Evolutionary conservation across 1,140 invertebrate genomes (phyloP).

Genomic region (Leptinotarsa lineolata): DNA sequence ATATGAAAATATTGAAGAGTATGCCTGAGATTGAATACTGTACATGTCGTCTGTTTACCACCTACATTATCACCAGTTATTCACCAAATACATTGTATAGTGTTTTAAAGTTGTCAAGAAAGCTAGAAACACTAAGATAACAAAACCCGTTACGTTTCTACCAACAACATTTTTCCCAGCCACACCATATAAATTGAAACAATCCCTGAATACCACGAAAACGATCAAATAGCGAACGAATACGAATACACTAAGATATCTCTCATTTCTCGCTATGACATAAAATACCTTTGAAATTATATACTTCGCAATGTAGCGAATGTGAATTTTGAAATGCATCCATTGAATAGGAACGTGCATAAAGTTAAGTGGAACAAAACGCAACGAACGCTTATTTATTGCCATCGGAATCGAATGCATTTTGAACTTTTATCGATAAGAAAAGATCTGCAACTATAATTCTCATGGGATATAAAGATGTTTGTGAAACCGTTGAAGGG

Average conservation of each 20-base stretch:
- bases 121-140: too few relatives aligned
- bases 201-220: constrained; percentile 6
- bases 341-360: constrained; percentile 19
- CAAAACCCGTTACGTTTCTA: not conserved
- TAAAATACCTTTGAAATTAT: constrained; percentile 20
- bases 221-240: not conserved
- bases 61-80: too few relatives aligned
- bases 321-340: constrained; percentile 20
- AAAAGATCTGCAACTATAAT: constrained; percentile 13
- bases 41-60: too few relatives aligned
- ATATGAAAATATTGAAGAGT: too few relatives aligned
- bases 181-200: not conserved
- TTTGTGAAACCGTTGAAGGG: constrained; percentile 15
- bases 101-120: too few relatives aligned
- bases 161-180: not conserved
- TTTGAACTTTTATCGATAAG: constrained; percentile 15
- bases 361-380: constrained; percentile 21
- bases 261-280: not conserved
- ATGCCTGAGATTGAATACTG: too few relatives aligned
- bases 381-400: not conserved
- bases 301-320: constrained; percentile 10
- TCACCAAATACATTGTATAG: too few relatives aligned
- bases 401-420: not conserved
- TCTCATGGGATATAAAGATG: constrained; percentile 15
- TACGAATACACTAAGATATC: not conserved